These are phyloP conservation scores for Enteromius thamalakanensis DNA, from an alignment of 2,797 vertebrate species.

Conservation along the genomic window DNA sequence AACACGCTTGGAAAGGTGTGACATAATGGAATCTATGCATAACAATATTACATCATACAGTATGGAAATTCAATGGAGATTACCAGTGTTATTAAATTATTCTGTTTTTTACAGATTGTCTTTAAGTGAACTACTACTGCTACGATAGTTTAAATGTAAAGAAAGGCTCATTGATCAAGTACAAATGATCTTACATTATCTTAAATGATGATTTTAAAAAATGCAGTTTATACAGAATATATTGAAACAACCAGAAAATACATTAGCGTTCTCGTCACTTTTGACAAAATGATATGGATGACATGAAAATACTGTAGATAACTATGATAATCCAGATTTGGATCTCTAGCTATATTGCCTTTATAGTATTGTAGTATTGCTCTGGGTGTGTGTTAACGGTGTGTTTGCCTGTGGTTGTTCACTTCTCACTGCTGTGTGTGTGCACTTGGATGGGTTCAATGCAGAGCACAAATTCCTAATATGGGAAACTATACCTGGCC, in stretches of 20 bases:
- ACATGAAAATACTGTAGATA: not conserved
- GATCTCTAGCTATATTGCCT: not conserved
- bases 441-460: too few relatives aligned
- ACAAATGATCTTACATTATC: not conserved
- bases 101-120: not conserved
- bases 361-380: not conserved
- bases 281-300: not conserved
- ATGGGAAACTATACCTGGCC: too few relatives aligned
- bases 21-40: not conserved
- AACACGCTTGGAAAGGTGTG: not conserved
- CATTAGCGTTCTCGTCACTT: not conserved
- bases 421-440: too few relatives aligned
- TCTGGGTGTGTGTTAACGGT: too few relatives aligned
- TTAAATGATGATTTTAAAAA: too few relatives aligned
- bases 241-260: not conserved
- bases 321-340: not conserved
- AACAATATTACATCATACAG: not conserved
- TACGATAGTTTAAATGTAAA: not conserved
- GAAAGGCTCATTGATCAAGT: not conserved
- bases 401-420: too few relatives aligned
- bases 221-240: not conserved
- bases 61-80: not conserved
- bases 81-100: not conserved
- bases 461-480: too few relatives aligned
- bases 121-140: not conserved